Conservation (phyloP, 2,888 invertebrate species). For the Tinea semifulvella region DNA sequence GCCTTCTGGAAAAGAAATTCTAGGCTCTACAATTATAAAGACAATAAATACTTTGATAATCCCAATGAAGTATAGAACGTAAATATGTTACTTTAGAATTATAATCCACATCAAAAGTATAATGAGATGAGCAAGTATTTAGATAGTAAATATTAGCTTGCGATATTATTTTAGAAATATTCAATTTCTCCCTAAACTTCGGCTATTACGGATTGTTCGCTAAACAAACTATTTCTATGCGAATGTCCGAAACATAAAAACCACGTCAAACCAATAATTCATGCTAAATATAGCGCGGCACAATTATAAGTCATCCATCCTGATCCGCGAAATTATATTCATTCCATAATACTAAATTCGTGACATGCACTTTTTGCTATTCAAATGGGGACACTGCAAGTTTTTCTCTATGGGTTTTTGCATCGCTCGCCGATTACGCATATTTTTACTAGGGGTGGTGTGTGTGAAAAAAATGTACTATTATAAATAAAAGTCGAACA, state of each 20-base stretch:
- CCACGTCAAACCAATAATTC: conserved; percentile 62
- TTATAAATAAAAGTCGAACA: conserved; percentile 64
- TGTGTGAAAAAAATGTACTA: conserved; percentile 64
- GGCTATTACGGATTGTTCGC: background rate
- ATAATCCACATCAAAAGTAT: conserved; percentile 3
- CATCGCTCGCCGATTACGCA: conserved; percentile 49
- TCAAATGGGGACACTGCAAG: conserved; percentile 60
- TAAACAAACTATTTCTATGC: background rate
- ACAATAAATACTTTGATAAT: no score
- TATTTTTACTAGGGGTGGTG: conserved; percentile 64
- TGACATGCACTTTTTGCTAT: conserved; percentile 66
- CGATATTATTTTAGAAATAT: background rate
- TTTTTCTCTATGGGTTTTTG: conserved; percentile 45
- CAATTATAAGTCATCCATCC: conserved; percentile 65
- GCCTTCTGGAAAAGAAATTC: no score
- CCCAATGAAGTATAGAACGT: no score
- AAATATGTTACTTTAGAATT: no score
- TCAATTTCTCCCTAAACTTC: background rate
- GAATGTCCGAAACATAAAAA: conserved; percentile 30
- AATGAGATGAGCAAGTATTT: no score
- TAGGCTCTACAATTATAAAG: no score
- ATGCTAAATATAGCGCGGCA: conserved; percentile 60
- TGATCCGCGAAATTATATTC: conserved; percentile 60
- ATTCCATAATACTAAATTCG: conserved; percentile 60
- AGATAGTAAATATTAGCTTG: background rate